Conservation (phyloP, 1,140 invertebrate species). For the Drosophila arawakana region DNA sequence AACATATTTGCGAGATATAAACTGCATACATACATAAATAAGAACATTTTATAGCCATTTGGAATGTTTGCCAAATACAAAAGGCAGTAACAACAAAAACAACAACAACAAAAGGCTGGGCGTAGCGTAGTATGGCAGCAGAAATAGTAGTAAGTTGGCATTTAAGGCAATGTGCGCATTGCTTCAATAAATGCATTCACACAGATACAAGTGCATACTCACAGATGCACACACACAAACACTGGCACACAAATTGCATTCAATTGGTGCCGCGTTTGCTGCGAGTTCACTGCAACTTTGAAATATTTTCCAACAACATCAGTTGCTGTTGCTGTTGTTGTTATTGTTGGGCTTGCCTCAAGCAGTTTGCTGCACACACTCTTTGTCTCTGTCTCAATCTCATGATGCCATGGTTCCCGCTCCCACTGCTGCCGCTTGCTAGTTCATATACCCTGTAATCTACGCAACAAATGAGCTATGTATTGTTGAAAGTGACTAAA, state of each 20-base stretch:
- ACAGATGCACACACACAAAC: slow-evolving; percentile 27
- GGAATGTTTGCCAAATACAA: slow-evolving; percentile 80
- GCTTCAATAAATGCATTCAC: slow-evolving; percentile 79
- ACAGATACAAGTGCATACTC: slow-evolving; percentile 46
- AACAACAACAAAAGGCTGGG: slow-evolving; percentile 58
- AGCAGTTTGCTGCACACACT: slow-evolving; percentile 44
- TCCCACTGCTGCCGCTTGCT: slow-evolving; percentile 43
- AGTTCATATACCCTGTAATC: slow-evolving; percentile 26
- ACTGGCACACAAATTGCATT: slow-evolving; percentile 71
- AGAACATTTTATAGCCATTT: slow-evolving; percentile 63
- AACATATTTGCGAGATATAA: slow-evolving; percentile 13
- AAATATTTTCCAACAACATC: slow-evolving; percentile 77
- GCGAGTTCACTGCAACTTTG: slow-evolving; percentile 81
- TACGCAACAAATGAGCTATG: slow-evolving; percentile 26
- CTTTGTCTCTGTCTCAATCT: slow-evolving; percentile 39
- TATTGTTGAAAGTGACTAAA: neutral
- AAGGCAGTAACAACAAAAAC: slow-evolving; percentile 30
- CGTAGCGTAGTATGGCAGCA: slow-evolving; percentile 58
- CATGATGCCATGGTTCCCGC: slow-evolving; percentile 31
- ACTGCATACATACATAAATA: slow-evolving; percentile 54
- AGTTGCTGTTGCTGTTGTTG: slow-evolving; percentile 37
- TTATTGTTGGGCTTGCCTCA: slow-evolving; percentile 66
- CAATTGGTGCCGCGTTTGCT: slow-evolving; percentile 76
- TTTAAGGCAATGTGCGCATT: slow-evolving; percentile 82
- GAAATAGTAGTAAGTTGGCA: slow-evolving; percentile 64